Conservation (phyloP, 2,888 invertebrate genomes). For the Periphyllus acericola region DNA sequence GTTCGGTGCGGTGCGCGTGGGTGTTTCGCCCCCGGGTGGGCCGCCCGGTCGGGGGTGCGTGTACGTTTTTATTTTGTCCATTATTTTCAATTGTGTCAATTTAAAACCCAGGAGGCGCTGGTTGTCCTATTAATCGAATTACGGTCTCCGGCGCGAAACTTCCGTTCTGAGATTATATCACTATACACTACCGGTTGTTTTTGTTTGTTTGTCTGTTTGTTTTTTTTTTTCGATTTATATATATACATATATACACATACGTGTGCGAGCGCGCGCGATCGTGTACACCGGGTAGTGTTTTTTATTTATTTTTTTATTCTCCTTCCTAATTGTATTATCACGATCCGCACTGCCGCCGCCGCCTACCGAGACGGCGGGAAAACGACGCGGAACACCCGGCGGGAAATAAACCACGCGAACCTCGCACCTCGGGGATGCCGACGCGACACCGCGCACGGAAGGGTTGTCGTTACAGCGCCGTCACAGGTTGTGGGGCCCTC, state of each 20-base stretch:
- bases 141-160: constrained; percentile 42
- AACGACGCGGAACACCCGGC: constrained; percentile 13
- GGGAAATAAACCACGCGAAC: background rate
- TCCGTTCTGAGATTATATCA: constrained; percentile 54
- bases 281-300: background rate
- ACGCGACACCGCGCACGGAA: background rate
- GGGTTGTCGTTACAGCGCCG: background rate
- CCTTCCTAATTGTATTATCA: constrained; percentile 41
- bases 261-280: background rate
- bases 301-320: constrained; percentile 11
- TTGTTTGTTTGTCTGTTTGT: constrained; percentile 35
- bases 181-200: constrained; percentile 14
- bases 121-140: constrained; percentile 48
- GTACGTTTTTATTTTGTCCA: constrained; percentile 54
- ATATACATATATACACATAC: background rate
- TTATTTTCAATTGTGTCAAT: constrained; percentile 62
- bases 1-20: constrained; percentile 10
- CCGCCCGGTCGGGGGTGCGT: constrained; percentile 22
- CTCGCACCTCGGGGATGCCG: constrained; percentile 14
- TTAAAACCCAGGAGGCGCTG: constrained; percentile 51
- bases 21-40: constrained; percentile 9
- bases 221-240: background rate
- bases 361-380: background rate
- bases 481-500: background rate
- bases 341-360: background rate